Percentiles rank a stretch among this genome's conserved stretches.
Evolutionary conservation across 2,113 vertebrate genomes (phyloP).

Genomic region (Chloebia gouldiae): DNA sequence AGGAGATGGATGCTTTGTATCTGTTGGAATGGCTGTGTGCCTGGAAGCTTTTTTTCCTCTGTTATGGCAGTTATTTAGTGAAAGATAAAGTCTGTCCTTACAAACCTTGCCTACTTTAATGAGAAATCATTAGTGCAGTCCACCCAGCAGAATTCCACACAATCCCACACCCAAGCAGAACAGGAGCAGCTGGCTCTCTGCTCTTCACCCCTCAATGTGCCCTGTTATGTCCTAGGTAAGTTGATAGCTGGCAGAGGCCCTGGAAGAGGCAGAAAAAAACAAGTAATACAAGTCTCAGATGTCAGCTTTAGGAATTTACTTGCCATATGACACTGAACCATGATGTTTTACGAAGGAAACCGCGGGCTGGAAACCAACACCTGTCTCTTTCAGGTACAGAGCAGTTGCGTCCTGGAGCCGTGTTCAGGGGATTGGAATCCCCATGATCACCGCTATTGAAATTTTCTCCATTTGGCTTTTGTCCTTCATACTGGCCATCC

Average conservation of each 20-base stretch:
- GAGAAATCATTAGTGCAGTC: neutral
- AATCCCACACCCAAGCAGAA: neutral
- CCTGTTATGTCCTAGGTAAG: neutral
- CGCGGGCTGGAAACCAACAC: neutral
- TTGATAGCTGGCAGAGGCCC: neutral
- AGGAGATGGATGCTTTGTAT: neutral
- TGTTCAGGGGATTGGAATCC: constrained; percentile 95
- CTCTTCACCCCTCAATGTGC: neutral
- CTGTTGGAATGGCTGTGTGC: neutral
- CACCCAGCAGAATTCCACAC: neutral
- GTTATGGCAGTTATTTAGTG: neutral
- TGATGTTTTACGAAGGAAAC: neutral
- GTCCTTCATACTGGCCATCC: constrained; percentile 89
- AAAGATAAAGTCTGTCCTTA: neutral
- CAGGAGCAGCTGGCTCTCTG: neutral
- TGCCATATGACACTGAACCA: neutral
- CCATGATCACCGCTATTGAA: constrained; percentile 89
- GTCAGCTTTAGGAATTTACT: neutral
- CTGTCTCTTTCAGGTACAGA: constrained; percentile 81
- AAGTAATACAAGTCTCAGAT: neutral
- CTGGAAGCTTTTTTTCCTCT: neutral
- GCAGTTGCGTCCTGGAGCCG: constrained; percentile 98
- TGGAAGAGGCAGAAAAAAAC: neutral
- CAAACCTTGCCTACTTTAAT: neutral
- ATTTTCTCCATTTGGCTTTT: constrained; percentile 92